Evolutionary conservation across 92 coral and sea anemone species (phyloP), one percentile per base, ranked within the genome.

Genomic region (Epizoanthus scotinus): DNA sequence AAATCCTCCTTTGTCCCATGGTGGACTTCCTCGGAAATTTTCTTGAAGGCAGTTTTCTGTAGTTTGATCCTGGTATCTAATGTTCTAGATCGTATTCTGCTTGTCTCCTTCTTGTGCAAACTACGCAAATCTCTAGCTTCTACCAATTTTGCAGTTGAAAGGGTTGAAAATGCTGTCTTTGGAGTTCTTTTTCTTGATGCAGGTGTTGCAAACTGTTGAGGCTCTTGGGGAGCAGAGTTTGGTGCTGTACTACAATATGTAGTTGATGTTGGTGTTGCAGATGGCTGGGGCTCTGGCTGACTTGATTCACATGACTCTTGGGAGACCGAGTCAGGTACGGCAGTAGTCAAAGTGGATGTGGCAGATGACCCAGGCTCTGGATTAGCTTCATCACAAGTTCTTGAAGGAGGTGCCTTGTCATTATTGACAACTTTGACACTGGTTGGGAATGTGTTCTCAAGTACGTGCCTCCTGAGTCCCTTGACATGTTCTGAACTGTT

Each of bases 1-100:
- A 73, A 28, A n/a, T 73, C 79, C 17, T 73, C 79, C 31, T 73
- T 73, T 7, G 29, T 26, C 22, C 79, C 79, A 50, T 73, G 29
- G 65, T 50, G 79, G 31, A 73, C 24, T 29, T 73, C 22, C 44
- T 28, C 42, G 20, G 79, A 67, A 19, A 73, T 73, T 49, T 73
- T 58, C 25, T 49, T 28, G 2, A 73, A 73, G 58, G 62, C 34
- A 26, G 34, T 22, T 26, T 73, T 44, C 25, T 73, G 79, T 29
- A 49, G 13, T 25, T 73, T 73, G 25, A 73, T 73, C 25, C 66
- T 63, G 29, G 55, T 68, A 21, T 36, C 85, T 42, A 81, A 72
- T 19, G 69, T 63, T 2, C 69, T 17, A 1, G 69, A 63, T 63
- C 69, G 12, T 25, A 63, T 27, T 63, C 69, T 31, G 15, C 1